A percentile compares a stretch with the other conserved stretches of the same genome.
Evolutionary conservation across 1,140 invertebrate species (phyloP).

Genomic region (Brachionus asplanchnoidis): DNA sequence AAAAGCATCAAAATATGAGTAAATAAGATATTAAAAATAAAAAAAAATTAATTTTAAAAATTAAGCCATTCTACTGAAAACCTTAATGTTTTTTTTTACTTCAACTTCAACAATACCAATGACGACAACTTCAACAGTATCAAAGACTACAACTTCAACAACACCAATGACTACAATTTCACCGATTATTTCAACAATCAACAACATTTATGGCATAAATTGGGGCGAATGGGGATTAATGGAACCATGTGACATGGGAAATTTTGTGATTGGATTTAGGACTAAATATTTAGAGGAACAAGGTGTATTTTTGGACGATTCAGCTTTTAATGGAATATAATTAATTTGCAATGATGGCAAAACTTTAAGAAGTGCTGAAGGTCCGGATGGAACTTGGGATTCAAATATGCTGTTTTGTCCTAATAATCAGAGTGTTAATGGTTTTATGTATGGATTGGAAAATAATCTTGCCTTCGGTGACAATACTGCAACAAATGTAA

Average conservation of each 20-base stretch:
- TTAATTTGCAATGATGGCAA: neutral
- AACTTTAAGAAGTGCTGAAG: neutral
- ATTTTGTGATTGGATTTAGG: neutral
- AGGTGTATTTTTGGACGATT: neutral
- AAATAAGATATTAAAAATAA: neutral
- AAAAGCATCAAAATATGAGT: neutral
- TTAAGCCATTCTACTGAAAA: too few species aligned
- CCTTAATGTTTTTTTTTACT: neutral
- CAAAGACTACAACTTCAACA: neutral
- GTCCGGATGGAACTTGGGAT: neutral
- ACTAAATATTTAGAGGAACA: neutral
- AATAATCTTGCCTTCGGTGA: neutral
- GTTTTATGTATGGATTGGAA: neutral
- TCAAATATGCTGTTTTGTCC: neutral
- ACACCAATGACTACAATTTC: neutral
- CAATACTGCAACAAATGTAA: neutral
- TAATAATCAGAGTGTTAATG: neutral
- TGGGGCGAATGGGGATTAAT: neutral
- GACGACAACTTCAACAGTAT: neutral
- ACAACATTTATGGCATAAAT: neutral
- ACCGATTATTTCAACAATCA: neutral
- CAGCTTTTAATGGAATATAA: neutral
- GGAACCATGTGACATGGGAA: neutral
- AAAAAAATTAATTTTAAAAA: neutral
- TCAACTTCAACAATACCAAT: neutral